Conservation (phyloP, 2,113 vertebrate species). For the Sinocyclocheilus rhinocerous region DNA sequence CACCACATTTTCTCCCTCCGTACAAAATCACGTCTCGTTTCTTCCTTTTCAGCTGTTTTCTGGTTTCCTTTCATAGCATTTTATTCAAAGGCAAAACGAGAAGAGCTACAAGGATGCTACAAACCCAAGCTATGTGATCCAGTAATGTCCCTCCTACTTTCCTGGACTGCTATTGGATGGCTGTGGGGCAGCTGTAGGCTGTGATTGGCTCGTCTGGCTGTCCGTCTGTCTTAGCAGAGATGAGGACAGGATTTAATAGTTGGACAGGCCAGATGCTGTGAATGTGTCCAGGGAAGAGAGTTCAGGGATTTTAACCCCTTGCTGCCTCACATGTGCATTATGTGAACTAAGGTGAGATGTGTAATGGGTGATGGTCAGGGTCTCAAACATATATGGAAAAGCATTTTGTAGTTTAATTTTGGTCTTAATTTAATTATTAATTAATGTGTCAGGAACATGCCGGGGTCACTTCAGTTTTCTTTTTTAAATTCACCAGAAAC, state of each 20-base stretch:
- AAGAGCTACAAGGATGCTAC: constrained; percentile 74
- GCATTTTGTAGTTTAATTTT: neutral
- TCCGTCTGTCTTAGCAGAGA: constrained; percentile 71
- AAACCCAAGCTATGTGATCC: constrained; percentile 65
- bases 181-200: constrained; percentile 47
- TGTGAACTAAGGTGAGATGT: neutral
- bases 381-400: neutral
- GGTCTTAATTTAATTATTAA: no score
- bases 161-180: constrained; percentile 66
- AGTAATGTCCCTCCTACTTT: constrained; percentile 62
- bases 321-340: constrained; percentile 27
- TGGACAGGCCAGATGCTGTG: constrained; percentile 73
- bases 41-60: constrained; percentile 49
- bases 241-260: constrained; percentile 75
- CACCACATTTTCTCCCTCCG: neutral
- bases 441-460: neutral
- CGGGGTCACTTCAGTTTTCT: neutral
- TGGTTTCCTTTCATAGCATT: constrained; percentile 59
- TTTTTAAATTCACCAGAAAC: no score
- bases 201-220: constrained; percentile 66
- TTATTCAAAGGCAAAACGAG: constrained; percentile 67
- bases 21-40: constrained; percentile 47
- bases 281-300: constrained; percentile 74
- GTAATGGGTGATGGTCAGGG: neutral
- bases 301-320: constrained; percentile 74